Evolutionary conservation across 2,888 invertebrate species (phyloP).

Genomic region (Trachelus troglodyta): DNA sequence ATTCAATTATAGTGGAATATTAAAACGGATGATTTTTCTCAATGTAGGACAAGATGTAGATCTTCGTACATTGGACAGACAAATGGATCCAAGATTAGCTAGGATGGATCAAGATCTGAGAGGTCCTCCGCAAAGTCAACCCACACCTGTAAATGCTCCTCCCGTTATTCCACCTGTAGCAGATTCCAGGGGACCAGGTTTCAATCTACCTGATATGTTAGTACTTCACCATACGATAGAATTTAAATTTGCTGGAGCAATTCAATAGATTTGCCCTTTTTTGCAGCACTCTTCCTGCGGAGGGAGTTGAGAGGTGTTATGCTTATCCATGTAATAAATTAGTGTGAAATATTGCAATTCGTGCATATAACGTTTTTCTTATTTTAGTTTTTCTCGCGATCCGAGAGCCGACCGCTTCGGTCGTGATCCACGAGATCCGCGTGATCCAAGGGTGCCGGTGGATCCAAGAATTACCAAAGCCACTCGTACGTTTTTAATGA

Average conservation of each 20-base stretch:
- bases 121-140: slow-evolving; percentile 67
- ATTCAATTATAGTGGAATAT: slow-evolving; percentile 5
- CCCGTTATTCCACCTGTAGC: slow-evolving; percentile 43
- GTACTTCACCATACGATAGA: slow-evolving; percentile 32
- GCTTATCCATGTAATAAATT: slow-evolving; percentile 32
- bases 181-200: slow-evolving; percentile 52
- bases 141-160: slow-evolving; percentile 43
- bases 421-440: slow-evolving; percentile 59
- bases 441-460: slow-evolving; percentile 72
- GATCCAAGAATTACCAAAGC: slow-evolving; percentile 76
- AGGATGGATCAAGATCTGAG: slow-evolving; percentile 84
- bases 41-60: slow-evolving; percentile 72
- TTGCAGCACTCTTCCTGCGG: slow-evolving; percentile 61
- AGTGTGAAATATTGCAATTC: slow-evolving; percentile 19
- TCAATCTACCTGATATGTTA: slow-evolving; percentile 64
- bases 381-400: slow-evolving; percentile 55
- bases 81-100: slow-evolving; percentile 68
- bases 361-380: slow-evolving; percentile 8
- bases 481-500: slow-evolving; percentile 55
- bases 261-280: slow-evolving; percentile 32
- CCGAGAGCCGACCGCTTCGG: slow-evolving; percentile 61
- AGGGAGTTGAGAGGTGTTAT: slow-evolving; percentile 62
- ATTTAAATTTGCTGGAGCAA: slow-evolving; percentile 47
- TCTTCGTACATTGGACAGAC: slow-evolving; percentile 69
- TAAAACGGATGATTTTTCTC: not conserved